A percentile compares a stretch with the other conserved stretches of the same genome.
Conservation (phyloP, 2,888 invertebrate genomes). For the Heliconius erato region DNA sequence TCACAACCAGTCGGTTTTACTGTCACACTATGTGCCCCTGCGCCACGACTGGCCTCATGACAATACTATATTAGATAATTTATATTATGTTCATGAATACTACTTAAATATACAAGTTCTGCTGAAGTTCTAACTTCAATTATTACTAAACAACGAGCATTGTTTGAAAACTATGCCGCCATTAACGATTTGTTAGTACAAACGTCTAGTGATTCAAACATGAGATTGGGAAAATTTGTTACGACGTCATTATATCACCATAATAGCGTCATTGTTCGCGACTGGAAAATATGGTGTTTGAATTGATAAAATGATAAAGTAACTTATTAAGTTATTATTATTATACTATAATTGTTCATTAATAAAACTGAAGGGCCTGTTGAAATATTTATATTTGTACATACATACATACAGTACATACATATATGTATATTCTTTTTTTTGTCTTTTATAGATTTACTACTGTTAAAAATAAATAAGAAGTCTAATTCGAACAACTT, state of each 20-base stretch:
- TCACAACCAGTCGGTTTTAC: too few species aligned
- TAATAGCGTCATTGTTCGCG: constrained; percentile 37
- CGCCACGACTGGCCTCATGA: too few species aligned
- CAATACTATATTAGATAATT: background rate
- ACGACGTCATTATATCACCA: constrained; percentile 31
- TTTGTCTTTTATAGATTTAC: too few species aligned
- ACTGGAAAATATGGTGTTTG: constrained; percentile 11
- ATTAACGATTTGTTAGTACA: constrained; percentile 58
- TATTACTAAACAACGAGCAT: constrained; percentile 56
- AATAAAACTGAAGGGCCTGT: background rate
- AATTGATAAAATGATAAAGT: constrained; percentile 17
- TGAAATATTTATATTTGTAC: constrained; percentile 1
- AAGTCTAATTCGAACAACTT: too few species aligned
- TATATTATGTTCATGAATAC: background rate
- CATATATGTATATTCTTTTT: background rate
- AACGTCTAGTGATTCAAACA: constrained; percentile 47
- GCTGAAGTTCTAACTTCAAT: constrained; percentile 41
- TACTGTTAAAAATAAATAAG: too few species aligned
- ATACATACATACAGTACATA: background rate
- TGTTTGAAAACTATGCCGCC: constrained; percentile 62
- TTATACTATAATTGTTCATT: background rate
- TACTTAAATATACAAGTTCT: background rate
- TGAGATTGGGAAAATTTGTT: constrained; percentile 41
- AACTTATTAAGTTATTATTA: constrained; percentile 12
- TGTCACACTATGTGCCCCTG: too few species aligned